Evolutionary conservation across 2,797 vertebrate species (phyloP), one percentile per base, ranked within the genome.

Genomic region (Tangara arthus): DNA sequence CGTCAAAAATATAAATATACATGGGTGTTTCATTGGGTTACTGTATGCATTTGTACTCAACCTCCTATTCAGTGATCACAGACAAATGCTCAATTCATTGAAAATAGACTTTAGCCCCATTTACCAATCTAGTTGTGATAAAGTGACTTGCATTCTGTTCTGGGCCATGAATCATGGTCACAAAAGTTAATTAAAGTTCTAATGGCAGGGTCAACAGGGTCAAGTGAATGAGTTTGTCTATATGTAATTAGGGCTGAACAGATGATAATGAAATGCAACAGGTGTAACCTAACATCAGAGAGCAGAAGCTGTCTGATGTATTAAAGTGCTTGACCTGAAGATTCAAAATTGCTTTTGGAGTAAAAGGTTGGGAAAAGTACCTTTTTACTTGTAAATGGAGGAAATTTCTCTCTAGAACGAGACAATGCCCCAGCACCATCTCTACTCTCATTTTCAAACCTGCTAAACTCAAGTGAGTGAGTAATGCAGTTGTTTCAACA

Each of bases 111-210:
- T 65, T 69, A 93, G 41, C 63, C 28, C 47, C 42, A 28, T 2
- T 71, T 81, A 65, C 55, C n/a, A 53, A 52, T 16, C 59, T 63
- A 66, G 80, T 8, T 72, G 57, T 12, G 12, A 70, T 90, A 82
- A 91, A 94, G 64, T 77, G 70, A 90, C 94, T 83, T 86, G 63
- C 52, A 60, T 91, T 91, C 89, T 94, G 70, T 93, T 94, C 93
- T 91, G 87, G 76, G 70, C 85, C 66, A 70, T 72, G 94, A 89
- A 92, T 86, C 92, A 79, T 39, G 44, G 82, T 57, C 82, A 69
- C 50, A 72, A 53, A 70, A 93, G 76, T 94, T 95, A 96, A 95
- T 83, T 96, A 90, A 94, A 91, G 85, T 91, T 88, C 73, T 92
- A 88, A 90, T 70, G 82, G 65, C 37, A 64, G 79, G 82, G 96